phyloP scores from a whole-genome alignment of 2,888 invertebrate genomes.

The Endomychus coccineus region DNA sequence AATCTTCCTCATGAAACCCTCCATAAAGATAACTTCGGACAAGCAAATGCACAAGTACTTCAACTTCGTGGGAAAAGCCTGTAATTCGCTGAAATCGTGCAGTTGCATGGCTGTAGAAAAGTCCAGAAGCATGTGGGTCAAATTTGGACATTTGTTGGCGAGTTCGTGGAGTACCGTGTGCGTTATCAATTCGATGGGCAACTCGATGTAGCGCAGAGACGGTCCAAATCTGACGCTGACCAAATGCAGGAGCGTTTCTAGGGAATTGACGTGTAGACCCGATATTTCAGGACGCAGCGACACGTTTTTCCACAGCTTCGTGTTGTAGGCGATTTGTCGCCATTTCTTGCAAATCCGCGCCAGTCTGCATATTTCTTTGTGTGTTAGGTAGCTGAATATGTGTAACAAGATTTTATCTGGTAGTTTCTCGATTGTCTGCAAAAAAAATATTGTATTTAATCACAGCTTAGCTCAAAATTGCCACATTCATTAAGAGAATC shows the following conservation, averaged over 20 bases:
- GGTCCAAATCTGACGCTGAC: conserved; percentile 82
- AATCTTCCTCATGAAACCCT: conserved; percentile 99
- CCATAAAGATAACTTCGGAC: conserved; percentile 99
- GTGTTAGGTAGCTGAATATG: conserved; percentile 89
- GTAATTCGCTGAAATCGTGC: conserved; percentile 98
- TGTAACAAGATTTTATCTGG: conserved; percentile 94
- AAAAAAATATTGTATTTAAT: conserved; percentile 1
- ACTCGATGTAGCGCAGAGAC: conserved; percentile 81
- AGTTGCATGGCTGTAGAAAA: conserved; percentile 99
- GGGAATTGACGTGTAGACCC: conserved; percentile 82
- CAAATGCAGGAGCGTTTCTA: conserved; percentile 80
- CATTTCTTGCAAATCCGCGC: conserved; percentile 94
- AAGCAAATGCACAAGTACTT: conserved; percentile 80
- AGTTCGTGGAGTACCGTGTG: conserved; percentile 95
- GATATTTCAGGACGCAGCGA: conserved; percentile 95
- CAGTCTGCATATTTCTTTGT: conserved; percentile 88
- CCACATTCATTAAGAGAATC: too few species aligned
- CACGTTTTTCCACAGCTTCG: conserved; percentile 90
- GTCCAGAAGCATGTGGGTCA: conserved; percentile 93
- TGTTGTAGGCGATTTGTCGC: conserved; percentile 93
- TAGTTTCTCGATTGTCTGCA: conserved; percentile 89
- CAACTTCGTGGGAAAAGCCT: conserved; percentile 96
- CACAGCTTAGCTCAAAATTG: too few species aligned
- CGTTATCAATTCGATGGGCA: conserved; percentile 94
- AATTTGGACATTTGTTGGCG: conserved; percentile 90